phyloP scores from a whole-genome alignment of 2,888 invertebrate species.

The Kryphioiulus occultus region DNA sequence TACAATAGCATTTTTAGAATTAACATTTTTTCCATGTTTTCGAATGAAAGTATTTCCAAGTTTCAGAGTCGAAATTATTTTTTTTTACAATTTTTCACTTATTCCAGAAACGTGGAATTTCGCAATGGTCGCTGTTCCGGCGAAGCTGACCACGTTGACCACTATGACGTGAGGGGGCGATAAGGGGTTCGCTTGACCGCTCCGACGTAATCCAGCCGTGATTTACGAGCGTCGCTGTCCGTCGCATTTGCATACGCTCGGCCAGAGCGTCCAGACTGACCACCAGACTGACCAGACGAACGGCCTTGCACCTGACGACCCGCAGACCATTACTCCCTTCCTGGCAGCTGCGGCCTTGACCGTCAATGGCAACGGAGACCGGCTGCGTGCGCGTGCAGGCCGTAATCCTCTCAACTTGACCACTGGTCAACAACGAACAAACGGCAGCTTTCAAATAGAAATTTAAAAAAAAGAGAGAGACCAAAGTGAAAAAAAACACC shows the following conservation, averaged over 20 bases:
- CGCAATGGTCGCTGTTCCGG: no score
- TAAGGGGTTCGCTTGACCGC: not conserved
- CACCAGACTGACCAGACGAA: not conserved
- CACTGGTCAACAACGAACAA: not conserved
- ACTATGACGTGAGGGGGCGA: not conserved
- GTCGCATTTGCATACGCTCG: not conserved
- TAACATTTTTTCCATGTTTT: no score
- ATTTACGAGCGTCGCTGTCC: not conserved
- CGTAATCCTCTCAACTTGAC: not conserved
- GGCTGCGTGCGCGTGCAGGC: not conserved
- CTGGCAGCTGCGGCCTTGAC: not conserved
- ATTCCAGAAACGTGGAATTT: no score
- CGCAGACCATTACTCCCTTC: not conserved
- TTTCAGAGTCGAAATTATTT: no score
- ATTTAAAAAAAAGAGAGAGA: not conserved
- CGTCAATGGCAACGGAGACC: not conserved
- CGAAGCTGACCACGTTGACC: not conserved
- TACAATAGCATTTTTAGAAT: no score
- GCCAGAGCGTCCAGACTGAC: not conserved
- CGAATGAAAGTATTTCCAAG: no score
- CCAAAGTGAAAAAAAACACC: no score
- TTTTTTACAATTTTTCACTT: no score
- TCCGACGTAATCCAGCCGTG: not conserved
- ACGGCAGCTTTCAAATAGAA: not conserved
- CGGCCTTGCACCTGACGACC: conserved; percentile 13